phyloP scores from a whole-genome alignment of 2,888 invertebrate genomes.

The Amaurobius ferox region DNA sequence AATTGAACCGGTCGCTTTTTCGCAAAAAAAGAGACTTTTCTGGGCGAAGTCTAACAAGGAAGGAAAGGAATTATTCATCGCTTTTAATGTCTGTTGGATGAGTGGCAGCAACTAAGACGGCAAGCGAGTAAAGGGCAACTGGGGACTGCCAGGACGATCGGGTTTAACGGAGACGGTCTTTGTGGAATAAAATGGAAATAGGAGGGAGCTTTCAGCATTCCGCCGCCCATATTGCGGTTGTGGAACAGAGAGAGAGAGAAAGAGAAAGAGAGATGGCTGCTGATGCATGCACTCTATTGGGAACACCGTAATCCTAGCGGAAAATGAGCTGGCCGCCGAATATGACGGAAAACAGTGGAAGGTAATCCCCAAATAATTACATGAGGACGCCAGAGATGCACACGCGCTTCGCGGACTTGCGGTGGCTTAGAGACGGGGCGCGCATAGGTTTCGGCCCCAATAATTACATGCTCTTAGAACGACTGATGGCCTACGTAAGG shows the following conservation, averaged over 20 bases:
- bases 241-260: constrained; percentile 29
- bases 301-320: constrained; percentile 70
- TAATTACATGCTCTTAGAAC: constrained; percentile 72
- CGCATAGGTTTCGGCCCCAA: constrained; percentile 42
- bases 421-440: constrained; percentile 71
- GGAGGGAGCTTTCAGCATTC: constrained; percentile 48
- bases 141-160: constrained; percentile 32
- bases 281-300: constrained; percentile 71
- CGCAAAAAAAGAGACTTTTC: constrained; percentile 20
- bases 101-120: constrained; percentile 66
- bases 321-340: constrained; percentile 71
- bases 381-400: constrained; percentile 68
- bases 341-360: constrained; percentile 69
- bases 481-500: constrained; percentile 66
- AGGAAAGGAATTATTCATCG: constrained; percentile 44
- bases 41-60: constrained; percentile 27
- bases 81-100: constrained; percentile 67
- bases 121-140: constrained; percentile 35
- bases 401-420: constrained; percentile 71
- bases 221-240: constrained; percentile 52
- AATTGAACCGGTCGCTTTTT: constrained; percentile 56
- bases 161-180: constrained; percentile 68
- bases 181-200: constrained; percentile 66
- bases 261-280: constrained; percentile 40
- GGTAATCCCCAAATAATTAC: constrained; percentile 73